Conservation (phyloP, 2,113 vertebrate genomes). For the Ptyas mucosa region DNA sequence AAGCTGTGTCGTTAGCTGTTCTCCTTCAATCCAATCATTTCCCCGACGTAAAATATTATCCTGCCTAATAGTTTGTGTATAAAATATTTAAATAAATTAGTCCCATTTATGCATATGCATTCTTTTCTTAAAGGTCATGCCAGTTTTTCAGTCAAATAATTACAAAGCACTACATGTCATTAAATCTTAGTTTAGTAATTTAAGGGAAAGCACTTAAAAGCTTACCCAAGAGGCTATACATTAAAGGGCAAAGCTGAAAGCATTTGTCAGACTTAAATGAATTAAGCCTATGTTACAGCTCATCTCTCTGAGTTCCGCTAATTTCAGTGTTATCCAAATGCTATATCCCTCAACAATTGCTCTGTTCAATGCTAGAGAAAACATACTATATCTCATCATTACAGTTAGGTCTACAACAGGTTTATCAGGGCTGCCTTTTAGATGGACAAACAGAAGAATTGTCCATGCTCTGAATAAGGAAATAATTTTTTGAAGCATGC, state of each 20-base stretch:
- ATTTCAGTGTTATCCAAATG: conserved; percentile 3
- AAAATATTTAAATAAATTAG: conserved; percentile 58
- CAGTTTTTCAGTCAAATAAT: conserved; percentile 57
- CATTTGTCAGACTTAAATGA: conserved; percentile 18
- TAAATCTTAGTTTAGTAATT: conserved; percentile 23
- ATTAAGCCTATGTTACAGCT: background rate
- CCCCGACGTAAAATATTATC: conserved; percentile 32
- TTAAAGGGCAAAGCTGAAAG: conserved; percentile 30
- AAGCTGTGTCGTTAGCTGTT: conserved; percentile 30
- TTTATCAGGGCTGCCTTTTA: background rate
- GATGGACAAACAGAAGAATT: background rate
- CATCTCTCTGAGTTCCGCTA: background rate
- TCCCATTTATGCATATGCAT: conserved; percentile 32
- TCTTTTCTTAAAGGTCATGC: conserved; percentile 49
- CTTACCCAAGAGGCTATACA: conserved; percentile 19
- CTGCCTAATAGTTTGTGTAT: conserved; percentile 24
- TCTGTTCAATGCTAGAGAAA: background rate
- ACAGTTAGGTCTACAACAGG: background rate
- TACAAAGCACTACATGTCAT: conserved; percentile 31
- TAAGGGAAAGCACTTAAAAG: conserved; percentile 41
- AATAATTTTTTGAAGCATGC: background rate
- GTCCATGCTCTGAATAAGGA: background rate
- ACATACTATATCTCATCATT: background rate
- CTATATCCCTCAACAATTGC: background rate
- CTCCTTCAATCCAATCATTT: conserved; percentile 36